Evolutionary conservation across 2,797 vertebrate species (phyloP).

Genomic region (Delichon dasypus): DNA sequence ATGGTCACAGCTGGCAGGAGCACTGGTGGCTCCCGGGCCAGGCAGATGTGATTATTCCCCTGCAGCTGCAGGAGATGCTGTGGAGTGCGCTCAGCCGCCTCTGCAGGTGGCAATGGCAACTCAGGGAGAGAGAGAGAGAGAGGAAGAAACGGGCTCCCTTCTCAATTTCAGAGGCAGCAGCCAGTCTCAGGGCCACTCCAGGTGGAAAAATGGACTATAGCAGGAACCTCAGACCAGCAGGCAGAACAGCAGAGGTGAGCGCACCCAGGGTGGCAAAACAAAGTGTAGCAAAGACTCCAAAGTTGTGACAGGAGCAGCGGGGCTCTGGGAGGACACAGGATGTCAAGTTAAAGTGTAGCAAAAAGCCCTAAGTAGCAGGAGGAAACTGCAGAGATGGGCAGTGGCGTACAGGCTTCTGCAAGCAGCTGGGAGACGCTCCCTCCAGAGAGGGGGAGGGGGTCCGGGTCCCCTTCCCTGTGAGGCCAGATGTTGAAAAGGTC

Average conservation of each 20-base stretch:
- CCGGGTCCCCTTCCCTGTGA: not conserved
- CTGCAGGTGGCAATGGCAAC: not conserved
- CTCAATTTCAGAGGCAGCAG: not conserved
- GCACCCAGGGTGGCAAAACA: not conserved
- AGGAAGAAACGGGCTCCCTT: not conserved
- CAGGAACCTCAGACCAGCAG: not conserved
- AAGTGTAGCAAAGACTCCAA: not conserved
- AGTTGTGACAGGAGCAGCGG: not conserved
- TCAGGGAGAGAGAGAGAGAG: too few species aligned
- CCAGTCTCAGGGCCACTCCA: not conserved
- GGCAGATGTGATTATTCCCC: not conserved
- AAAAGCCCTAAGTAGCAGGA: not conserved
- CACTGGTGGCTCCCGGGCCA: not conserved
- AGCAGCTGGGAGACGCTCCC: not conserved
- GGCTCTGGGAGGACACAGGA: not conserved
- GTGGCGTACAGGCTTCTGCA: too few species aligned
- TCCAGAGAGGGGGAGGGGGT: not conserved
- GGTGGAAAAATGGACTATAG: not conserved
- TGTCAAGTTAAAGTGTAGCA: not conserved
- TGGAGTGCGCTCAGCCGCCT: too few species aligned
- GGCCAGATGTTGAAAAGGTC: not conserved
- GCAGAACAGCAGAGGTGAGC: not conserved
- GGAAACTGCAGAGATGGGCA: not conserved
- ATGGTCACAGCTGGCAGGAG: not conserved
- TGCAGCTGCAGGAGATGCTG: not conserved